Base-by-base conservation (phyloP, 2,797 vertebrate genomes). In the Anomalospiza imberbis region DNA sequence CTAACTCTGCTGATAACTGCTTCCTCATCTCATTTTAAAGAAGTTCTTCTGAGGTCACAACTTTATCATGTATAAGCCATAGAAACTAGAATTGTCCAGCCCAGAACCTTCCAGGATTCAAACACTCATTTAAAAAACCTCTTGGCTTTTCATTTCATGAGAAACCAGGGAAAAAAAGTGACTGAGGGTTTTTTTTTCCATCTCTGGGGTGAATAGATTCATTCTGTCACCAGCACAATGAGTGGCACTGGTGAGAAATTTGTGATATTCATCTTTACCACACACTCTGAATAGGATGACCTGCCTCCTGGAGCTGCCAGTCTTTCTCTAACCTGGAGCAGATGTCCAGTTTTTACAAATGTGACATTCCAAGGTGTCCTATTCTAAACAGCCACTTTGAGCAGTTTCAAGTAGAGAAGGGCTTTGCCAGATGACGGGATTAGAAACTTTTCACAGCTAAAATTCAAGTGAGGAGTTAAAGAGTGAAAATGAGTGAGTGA, bases 121-220 rank as follows among this genome's bases (percentile, higher is more conserved):
- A 50, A 28, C 19, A 62, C 19, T 40, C 12, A 60, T 53, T 75
- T 57, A 38, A 26, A 91, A 88, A 73, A 7, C 4, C 24, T 18
- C 11, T 78, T 2, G 6, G 7, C 7, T 84, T 91, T 93, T 75
- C n/a, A 36, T 68, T 58, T 58, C 68, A 54, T 5, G 8, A 86
- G 3, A 19, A 31, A 54, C 2, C 26, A 74, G 12, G 7, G 17
- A 60, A 73, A 85, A 89, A 2, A 74, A 76, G 31, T 22, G 2
- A 48, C 31, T 66, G 14, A 44, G 21, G 12, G 1, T 1, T 0
- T 14, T 24, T 25, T 36, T 13, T 51, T 58, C 58, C 5, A 50
- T 77, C 24, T 68, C 26, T 88, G 22, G 4, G 1, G 1, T 44
- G 8, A 61, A 34, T 34, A 83, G 24, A 50, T 3, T 67, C 19